Evolutionary conservation across 2,888 invertebrate genomes (phyloP).

Genomic region (Conistra vaccinii): DNA sequence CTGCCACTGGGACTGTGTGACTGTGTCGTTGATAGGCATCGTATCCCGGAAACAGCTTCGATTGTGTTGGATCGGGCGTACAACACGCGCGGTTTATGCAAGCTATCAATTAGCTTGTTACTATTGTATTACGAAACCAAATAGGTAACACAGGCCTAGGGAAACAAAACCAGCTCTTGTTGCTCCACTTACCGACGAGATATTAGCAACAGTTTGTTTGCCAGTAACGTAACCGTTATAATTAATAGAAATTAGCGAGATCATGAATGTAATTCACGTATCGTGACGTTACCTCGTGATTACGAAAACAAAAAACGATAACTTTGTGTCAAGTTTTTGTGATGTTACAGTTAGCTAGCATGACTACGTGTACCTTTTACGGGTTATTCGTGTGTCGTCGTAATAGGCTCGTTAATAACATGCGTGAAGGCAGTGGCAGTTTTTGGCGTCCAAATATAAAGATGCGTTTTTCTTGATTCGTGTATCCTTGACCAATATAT

Average conservation of each 20-base stretch:
- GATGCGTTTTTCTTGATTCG: conserved; percentile 65
- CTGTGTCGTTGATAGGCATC: conserved; percentile 70
- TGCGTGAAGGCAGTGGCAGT: conserved; percentile 41
- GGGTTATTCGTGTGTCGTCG: conserved; percentile 27
- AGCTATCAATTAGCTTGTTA: conserved; percentile 87
- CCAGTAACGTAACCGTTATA: conserved; percentile 68
- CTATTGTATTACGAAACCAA: conserved; percentile 85
- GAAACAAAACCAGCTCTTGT: conserved; percentile 75
- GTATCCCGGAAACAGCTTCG: conserved; percentile 83
- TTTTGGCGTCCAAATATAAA: conserved; percentile 47
- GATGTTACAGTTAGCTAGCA: conserved; percentile 36
- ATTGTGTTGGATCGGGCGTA: conserved; percentile 78
- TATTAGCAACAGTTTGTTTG: conserved; percentile 74
- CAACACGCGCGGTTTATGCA: conserved; percentile 84
- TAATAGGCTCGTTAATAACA: conserved; percentile 30
- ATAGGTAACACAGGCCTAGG: conserved; percentile 73
- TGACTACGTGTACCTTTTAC: conserved; percentile 9
- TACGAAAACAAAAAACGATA: conserved; percentile 41
- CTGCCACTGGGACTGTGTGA: conserved; percentile 61
- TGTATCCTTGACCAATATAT: conserved; percentile 79
- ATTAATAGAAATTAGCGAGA: conserved; percentile 71
- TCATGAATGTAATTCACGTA: conserved; percentile 56
- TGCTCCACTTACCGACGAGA: conserved; percentile 77
- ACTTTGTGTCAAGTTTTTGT: conserved; percentile 55
- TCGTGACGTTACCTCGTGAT: conserved; percentile 41